A percentile compares a stretch with the other conserved stretches of the same genome.
phyloP scores from a whole-genome alignment of 2,113 vertebrate genomes.

The Romanogobio albipinnatus region DNA sequence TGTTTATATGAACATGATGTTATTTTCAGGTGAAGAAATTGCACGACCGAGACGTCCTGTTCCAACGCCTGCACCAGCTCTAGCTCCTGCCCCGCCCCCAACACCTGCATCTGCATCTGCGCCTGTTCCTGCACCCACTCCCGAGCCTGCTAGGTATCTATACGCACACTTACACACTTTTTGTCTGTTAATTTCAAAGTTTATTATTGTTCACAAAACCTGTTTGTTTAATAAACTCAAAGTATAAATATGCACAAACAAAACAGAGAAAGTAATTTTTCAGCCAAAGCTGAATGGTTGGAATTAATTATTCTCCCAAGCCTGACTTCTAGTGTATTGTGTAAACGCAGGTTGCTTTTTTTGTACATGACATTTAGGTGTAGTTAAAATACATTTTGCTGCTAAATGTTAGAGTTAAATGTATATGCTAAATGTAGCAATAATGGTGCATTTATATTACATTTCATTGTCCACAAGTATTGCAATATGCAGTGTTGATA shows the following conservation, averaged over 20 bases:
- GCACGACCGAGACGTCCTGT: slow-evolving; percentile 87
- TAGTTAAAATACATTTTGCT: not conserved
- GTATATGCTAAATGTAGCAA: not conserved
- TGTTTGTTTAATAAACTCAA: too few species aligned
- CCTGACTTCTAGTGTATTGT: not conserved
- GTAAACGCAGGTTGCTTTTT: not conserved
- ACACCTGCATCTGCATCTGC: not conserved
- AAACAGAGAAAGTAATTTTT: not conserved
- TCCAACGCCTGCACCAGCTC: slow-evolving; percentile 59
- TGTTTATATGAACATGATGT: not conserved
- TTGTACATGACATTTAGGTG: not conserved
- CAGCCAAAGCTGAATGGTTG: not conserved
- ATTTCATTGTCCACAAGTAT: not conserved
- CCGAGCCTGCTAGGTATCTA: slow-evolving; percentile 74
- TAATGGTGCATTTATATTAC: too few species aligned
- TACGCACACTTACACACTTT: not conserved
- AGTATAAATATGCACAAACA: not conserved
- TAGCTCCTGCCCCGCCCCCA: slow-evolving; percentile 57
- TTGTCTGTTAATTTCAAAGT: not conserved
- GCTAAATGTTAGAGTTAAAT: not conserved
- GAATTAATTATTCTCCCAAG: not conserved
- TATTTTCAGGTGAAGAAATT: slow-evolving; percentile 87
- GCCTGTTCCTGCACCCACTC: slow-evolving; percentile 44
- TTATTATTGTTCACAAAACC: not conserved
- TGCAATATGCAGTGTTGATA: not conserved